phyloP scores from a whole-genome alignment of 2,888 invertebrate species.

The Eristalinus aeneus region DNA sequence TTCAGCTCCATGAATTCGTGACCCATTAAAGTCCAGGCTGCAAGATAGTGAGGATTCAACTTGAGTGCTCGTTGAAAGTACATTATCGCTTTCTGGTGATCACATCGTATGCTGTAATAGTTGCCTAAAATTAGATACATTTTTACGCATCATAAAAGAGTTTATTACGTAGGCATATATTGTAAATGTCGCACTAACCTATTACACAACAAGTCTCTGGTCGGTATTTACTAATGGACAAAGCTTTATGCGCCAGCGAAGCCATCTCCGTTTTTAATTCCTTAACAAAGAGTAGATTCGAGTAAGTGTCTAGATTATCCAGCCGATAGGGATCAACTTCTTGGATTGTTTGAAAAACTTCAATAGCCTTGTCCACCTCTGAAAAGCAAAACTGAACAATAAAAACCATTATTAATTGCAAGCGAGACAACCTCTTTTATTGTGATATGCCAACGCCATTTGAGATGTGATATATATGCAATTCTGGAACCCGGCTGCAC shows the following conservation, averaged over 20 bases:
- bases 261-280: conserved; percentile 95
- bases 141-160: neutral
- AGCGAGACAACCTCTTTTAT: conserved; percentile 87
- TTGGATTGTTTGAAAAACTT: conserved; percentile 90
- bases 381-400: conserved; percentile 59
- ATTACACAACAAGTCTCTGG: conserved; percentile 99
- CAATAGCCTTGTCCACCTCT: conserved; percentile 95
- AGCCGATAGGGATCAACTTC: conserved; percentile 95
- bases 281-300: conserved; percentile 96
- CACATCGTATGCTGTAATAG: conserved; percentile 96
- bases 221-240: conserved; percentile 96
- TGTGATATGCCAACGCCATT: conserved; percentile 95
- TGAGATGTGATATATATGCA: conserved; percentile 95
- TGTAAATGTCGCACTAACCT: conserved; percentile 81
- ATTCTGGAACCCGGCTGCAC: conserved; percentile 90
- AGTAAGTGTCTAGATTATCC: conserved; percentile 98
- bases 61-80: conserved; percentile 97
- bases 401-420: neutral
- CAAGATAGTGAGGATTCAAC: conserved; percentile 95
- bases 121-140: conserved; percentile 85
- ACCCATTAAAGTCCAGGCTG: conserved; percentile 99
- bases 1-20: conserved; percentile 99
- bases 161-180: too few species aligned
- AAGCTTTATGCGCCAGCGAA: conserved; percentile 95
- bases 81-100: conserved; percentile 98